Evolutionary conservation across 1,140 invertebrate genomes (phyloP).

Genomic region (Gonioctena quinquepunctata): DNA sequence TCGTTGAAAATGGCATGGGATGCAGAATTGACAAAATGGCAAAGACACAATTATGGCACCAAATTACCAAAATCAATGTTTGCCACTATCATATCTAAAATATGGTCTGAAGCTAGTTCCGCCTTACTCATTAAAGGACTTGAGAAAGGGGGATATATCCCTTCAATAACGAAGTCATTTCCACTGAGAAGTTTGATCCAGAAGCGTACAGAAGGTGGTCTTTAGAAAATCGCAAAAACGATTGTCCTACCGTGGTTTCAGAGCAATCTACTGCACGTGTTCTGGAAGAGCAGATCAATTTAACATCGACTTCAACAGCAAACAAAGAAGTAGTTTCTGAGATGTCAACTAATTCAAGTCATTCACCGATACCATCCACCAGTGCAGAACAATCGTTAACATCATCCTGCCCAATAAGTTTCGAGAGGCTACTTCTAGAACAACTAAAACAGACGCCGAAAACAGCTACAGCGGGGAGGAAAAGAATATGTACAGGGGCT

Average conservation of each 20-base stretch:
- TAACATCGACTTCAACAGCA: not conserved
- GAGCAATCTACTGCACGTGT: not conserved
- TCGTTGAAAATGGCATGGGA: slow-evolving; percentile 14
- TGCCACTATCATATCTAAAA: not conserved
- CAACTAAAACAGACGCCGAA: too few relatives aligned
- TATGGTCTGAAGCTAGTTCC: not conserved
- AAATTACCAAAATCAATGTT: not conserved
- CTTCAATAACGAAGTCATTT: not conserved
- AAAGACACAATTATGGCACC: not conserved
- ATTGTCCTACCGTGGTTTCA: not conserved
- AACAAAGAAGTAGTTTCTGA: too few relatives aligned
- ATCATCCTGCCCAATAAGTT: too few relatives aligned
- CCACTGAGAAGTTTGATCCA: not conserved
- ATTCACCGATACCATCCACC: too few relatives aligned
- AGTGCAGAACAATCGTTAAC: too few relatives aligned
- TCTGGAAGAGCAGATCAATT: not conserved
- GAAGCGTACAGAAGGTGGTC: not conserved
- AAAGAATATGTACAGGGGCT: too few relatives aligned
- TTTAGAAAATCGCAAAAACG: not conserved
- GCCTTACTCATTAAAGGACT: not conserved
- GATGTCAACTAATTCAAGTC: too few relatives aligned
- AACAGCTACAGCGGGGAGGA: too few relatives aligned
- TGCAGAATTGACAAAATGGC: not conserved
- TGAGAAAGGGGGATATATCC: not conserved
- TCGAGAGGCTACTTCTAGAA: too few relatives aligned